Conservation (phyloP, 2,888 invertebrate genomes). For the Meghimatium bilineatum region DNA sequence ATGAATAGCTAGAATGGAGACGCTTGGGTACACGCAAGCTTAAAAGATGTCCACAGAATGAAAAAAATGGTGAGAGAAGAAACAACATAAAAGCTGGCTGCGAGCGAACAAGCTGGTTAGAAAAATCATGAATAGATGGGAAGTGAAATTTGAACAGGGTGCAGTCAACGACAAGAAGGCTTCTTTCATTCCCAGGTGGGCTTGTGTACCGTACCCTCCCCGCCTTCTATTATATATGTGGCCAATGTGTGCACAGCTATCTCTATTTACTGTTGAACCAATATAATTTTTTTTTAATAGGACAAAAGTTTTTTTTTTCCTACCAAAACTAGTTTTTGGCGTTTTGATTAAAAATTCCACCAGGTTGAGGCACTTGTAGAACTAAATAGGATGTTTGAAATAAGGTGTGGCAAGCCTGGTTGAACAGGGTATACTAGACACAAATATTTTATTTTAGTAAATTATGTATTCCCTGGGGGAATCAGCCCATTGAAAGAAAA, state of each 20-base stretch:
- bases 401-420: constrained; percentile 2
- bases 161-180: neutral
- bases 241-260: constrained; percentile 34
- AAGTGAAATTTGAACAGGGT: constrained; percentile 28
- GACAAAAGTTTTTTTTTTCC: neutral
- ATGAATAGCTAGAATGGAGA: neutral
- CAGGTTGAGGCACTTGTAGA: constrained; percentile 22
- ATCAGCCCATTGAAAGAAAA: neutral
- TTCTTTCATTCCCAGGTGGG: neutral
- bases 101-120: neutral
- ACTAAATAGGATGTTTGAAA: constrained; percentile 21
- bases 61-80: neutral
- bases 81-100: neutral
- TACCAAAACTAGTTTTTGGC: neutral
- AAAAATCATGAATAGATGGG: constrained; percentile 16
- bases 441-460: neutral
- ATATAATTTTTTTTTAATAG: too few relatives aligned
- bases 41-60: neutral
- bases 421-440: neutral
- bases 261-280: constrained; percentile 29
- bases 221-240: neutral
- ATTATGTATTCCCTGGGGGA: neutral
- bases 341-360: constrained; percentile 21
- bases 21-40: neutral
- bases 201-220: neutral